These are phyloP conservation scores for Drosophila kikkawai DNA, from an alignment of 1,140 invertebrate species.

Conservation along the genomic window DNA sequence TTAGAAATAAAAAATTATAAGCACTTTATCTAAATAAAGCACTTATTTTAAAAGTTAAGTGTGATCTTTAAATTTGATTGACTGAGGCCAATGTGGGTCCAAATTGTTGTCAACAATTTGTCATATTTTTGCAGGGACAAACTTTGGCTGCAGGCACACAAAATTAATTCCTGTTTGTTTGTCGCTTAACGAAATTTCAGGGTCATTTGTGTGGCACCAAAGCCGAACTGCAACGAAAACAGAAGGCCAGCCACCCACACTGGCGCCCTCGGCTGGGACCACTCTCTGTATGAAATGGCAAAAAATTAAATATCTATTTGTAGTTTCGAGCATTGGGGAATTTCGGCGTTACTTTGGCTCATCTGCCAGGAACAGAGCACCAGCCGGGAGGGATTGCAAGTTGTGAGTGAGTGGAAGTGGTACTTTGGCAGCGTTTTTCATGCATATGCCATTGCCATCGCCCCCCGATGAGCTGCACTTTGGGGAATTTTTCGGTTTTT, in stretches of 20 bases:
- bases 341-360: constrained; percentile 37
- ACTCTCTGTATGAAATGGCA: constrained; percentile 55
- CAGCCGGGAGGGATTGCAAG: background rate
- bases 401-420: constrained; percentile 29
- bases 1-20: too few relatives aligned
- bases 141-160: constrained; percentile 35
- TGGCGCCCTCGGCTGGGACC: constrained; percentile 23
- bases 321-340: constrained; percentile 47
- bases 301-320: constrained; percentile 83
- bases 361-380: constrained; percentile 17
- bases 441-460: constrained; percentile 27
- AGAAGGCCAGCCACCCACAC: constrained; percentile 4
- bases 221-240: constrained; percentile 20
- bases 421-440: constrained; percentile 53
- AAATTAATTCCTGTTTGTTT: constrained; percentile 74
- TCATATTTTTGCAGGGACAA: constrained; percentile 7
- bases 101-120: constrained; percentile 11
- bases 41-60: background rate
- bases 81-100: background rate
- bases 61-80: background rate
- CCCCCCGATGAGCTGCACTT: constrained; percentile 33
- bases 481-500: constrained; percentile 48
- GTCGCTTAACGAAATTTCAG: constrained; percentile 40
- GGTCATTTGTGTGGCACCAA: constrained; percentile 37
- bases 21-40: background rate